phyloP scores from a whole-genome alignment of 2,888 invertebrate genomes.

The Drosophila flavopinicola region DNA sequence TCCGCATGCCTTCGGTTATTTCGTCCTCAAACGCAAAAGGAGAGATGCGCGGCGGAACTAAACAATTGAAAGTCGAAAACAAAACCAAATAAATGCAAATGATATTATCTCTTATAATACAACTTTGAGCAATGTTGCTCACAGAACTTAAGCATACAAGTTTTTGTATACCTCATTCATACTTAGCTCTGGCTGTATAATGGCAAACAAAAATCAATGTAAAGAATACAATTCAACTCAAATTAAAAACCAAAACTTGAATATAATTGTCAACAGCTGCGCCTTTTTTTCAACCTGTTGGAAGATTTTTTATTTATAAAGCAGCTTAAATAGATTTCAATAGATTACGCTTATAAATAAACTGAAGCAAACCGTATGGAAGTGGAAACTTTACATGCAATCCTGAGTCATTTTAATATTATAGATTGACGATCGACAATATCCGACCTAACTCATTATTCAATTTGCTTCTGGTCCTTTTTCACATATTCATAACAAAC shows the following conservation, averaged over 20 bases:
- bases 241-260: background rate
- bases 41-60: slow-evolving; percentile 92
- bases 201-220: background rate
- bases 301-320: background rate
- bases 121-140: background rate
- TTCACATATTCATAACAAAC: no score
- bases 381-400: no score
- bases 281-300: no score
- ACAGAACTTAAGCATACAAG: background rate
- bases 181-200: background rate
- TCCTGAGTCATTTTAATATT: no score
- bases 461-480: no score
- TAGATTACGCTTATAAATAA: no score
- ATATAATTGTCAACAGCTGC: background rate
- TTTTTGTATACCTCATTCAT: background rate
- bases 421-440: no score
- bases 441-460: no score
- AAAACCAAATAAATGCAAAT: slow-evolving; percentile 16
- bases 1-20: slow-evolving; percentile 91
- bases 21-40: slow-evolving; percentile 92
- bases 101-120: background rate
- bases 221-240: no score
- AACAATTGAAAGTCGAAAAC: slow-evolving; percentile 37
- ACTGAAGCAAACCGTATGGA: no score
- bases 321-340: background rate